These are phyloP conservation scores for Achroia grisella DNA, from an alignment of 1,140 invertebrate species.

Conservation along the genomic window DNA sequence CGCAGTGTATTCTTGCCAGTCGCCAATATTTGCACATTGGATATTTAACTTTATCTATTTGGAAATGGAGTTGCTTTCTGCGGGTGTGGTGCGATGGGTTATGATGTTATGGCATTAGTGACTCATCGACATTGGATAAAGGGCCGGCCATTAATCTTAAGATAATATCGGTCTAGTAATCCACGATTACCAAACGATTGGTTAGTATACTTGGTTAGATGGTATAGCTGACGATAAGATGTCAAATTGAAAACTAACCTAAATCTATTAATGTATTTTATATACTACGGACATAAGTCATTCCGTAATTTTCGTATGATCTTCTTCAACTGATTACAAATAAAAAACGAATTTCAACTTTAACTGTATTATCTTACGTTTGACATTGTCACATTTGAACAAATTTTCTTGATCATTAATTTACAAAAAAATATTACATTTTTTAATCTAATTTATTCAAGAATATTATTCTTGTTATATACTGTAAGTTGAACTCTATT, in stretches of 20 bases:
- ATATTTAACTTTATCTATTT: neutral
- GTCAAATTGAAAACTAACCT: neutral
- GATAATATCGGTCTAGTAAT: constrained; percentile 45
- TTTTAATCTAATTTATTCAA: too few relatives aligned
- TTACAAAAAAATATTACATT: too few relatives aligned
- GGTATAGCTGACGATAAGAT: neutral
- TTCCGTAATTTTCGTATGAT: too few relatives aligned
- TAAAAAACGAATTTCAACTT: too few relatives aligned
- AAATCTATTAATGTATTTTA: too few relatives aligned
- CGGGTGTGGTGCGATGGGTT: neutral
- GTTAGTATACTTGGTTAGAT: neutral
- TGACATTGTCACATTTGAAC: too few relatives aligned
- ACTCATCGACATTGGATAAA: constrained; percentile 45
- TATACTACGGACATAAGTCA: too few relatives aligned
- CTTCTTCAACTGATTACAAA: too few relatives aligned
- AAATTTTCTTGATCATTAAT: too few relatives aligned
- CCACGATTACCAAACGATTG: constrained; percentile 33
- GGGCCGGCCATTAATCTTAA: constrained; percentile 46
- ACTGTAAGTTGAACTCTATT: too few relatives aligned
- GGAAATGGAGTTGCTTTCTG: constrained; percentile 8
- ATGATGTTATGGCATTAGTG: constrained; percentile 3
- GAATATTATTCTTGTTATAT: too few relatives aligned
- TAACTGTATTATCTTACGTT: too few relatives aligned
- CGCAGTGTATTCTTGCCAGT: neutral
- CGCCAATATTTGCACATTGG: neutral